These are phyloP conservation scores for Molorchus minor DNA, from an alignment of 2,888 invertebrate species.

Conservation along the genomic window DNA sequence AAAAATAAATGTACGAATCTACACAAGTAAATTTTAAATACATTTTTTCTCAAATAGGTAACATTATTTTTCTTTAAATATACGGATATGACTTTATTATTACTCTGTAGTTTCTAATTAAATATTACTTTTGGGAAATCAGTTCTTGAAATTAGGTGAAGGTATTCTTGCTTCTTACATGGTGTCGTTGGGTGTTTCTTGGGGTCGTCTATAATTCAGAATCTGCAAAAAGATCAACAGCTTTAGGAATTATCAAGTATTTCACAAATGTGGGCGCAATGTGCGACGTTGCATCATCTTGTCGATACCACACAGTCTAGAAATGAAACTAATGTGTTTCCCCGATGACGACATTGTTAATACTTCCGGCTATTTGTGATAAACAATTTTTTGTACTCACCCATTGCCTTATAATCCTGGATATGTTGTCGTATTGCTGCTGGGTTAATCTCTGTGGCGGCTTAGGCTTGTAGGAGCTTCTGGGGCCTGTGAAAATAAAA, in stretches of 20 bases:
- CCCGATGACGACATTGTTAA: too few relatives aligned
- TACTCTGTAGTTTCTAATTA: conserved; percentile 28
- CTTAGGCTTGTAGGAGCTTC: conserved; percentile 45
- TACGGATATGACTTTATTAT: conserved; percentile 35
- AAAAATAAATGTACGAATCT: conserved; percentile 19
- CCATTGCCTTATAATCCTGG: conserved; percentile 62
- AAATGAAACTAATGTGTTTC: too few relatives aligned
- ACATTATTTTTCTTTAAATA: conserved; percentile 24
- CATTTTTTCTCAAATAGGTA: conserved; percentile 12
- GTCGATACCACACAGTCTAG: too few relatives aligned
- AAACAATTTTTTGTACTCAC: conserved; percentile 47
- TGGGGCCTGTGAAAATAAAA: conserved; percentile 50
- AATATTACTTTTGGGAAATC: conserved; percentile 28
- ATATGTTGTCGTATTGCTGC: conserved; percentile 54
- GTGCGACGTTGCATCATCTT: too few relatives aligned
- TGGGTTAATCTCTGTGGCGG: conserved; percentile 40
- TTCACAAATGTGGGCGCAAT: too few relatives aligned
- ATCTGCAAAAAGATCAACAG: conserved; percentile 53
- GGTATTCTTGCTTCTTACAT: conserved; percentile 23
- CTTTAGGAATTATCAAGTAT: too few relatives aligned
- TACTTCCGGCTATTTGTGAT: too few relatives aligned
- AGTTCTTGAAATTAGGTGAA: conserved; percentile 31
- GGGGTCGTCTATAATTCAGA: conserved; percentile 54
- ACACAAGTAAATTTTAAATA: conserved; percentile 18
- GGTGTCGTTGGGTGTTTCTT: conserved; percentile 48